These are phyloP conservation scores for Galeopterus variegatus DNA, from an alignment of 2,113 vertebrate genomes.

Conservation along the genomic window DNA sequence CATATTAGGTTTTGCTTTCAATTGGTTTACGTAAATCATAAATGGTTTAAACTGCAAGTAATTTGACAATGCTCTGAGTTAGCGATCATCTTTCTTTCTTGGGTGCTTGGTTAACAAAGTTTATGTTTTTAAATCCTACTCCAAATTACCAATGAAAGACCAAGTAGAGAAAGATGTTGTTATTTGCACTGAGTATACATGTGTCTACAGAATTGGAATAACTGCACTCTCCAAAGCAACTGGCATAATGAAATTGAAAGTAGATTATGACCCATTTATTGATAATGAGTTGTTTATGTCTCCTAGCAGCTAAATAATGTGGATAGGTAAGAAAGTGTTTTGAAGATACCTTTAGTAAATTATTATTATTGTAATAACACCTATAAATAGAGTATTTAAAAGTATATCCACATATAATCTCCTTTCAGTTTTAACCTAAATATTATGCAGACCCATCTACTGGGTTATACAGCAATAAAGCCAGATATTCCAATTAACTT, in stretches of 20 bases:
- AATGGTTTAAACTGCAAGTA: slow-evolving; percentile 9
- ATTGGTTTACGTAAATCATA: not conserved
- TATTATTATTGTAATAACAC: not conserved
- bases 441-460: not conserved
- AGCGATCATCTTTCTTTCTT: slow-evolving; percentile 34
- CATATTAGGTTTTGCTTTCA: not conserved
- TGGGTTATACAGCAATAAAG: not conserved
- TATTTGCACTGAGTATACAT: not conserved
- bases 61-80: not conserved
- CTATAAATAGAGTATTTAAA: not conserved
- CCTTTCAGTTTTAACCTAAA: not conserved
- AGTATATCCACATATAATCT: not conserved
- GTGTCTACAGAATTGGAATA: not conserved
- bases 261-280: not conserved
- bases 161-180: not conserved
- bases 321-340: not conserved
- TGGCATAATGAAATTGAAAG: not conserved
- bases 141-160: not conserved
- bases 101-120: not conserved
- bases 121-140: slow-evolving; percentile 2
- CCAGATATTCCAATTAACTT: slow-evolving; percentile 22
- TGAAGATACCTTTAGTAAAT: slow-evolving; percentile 14
- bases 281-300: slow-evolving; percentile 7
- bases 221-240: not conserved
- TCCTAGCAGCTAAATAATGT: slow-evolving; percentile 35